Percentiles rank a stretch among this genome's conserved stretches.
These are phyloP conservation scores for Macropis europaea DNA, from an alignment of 2,888 invertebrate genomes.

Conservation along the genomic window DNA sequence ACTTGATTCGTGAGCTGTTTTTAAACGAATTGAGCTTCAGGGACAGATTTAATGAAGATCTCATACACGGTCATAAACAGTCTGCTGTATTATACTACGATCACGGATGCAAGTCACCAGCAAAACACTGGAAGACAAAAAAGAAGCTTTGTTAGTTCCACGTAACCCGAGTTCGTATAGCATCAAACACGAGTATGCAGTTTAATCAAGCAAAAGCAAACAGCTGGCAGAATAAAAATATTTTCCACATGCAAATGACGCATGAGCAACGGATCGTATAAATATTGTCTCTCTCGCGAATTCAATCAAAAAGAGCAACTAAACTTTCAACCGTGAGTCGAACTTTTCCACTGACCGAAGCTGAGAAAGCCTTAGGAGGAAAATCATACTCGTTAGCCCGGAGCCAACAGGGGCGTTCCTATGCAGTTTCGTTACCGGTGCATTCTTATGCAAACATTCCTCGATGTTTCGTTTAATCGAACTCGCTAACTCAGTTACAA, in stretches of 20 bases:
- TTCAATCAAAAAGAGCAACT: conserved; percentile 2
- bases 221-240: neutral
- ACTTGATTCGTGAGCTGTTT: no score
- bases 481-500: conserved; percentile 1
- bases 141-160: no score
- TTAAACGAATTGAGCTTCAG: no score
- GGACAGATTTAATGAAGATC: no score
- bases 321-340: neutral
- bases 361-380: neutral
- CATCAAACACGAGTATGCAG: neutral
- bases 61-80: no score
- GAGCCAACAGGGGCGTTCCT: neutral
- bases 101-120: no score
- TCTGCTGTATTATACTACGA: no score
- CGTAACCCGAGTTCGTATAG: neutral
- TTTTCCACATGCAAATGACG: neutral
- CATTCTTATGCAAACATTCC: conserved; percentile 1
- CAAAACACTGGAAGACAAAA: no score
- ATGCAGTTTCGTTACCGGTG: neutral
- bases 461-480: conserved; percentile 28
- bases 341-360: neutral
- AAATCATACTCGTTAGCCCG: conserved; percentile 1
- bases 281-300: neutral
- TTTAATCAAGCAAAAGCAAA: neutral
- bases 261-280: neutral